Evolutionary conservation across 2,888 invertebrate genomes (phyloP).

Genomic region (Leucania comma): DNA sequence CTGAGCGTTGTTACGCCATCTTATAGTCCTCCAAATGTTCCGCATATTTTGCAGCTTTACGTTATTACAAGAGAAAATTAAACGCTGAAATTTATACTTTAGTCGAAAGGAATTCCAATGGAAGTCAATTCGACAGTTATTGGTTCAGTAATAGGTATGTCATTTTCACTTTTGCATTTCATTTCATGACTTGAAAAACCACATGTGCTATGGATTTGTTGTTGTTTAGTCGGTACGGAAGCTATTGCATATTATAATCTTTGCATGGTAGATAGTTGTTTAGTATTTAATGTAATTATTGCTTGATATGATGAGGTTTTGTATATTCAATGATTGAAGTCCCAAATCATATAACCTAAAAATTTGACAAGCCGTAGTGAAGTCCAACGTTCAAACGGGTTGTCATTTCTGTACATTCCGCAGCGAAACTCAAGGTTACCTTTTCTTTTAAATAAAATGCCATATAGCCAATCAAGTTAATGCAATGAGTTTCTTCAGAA

Average conservation of each 20-base stretch:
- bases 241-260: slow-evolving; percentile 79
- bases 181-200: slow-evolving; percentile 86
- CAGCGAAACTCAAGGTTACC: slow-evolving; percentile 79
- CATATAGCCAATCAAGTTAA: slow-evolving; percentile 35
- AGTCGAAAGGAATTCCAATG: slow-evolving; percentile 79
- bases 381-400: slow-evolving; percentile 86
- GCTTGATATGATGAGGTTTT: slow-evolving; percentile 66
- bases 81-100: slow-evolving; percentile 83
- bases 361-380: slow-evolving; percentile 82
- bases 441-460: slow-evolving; percentile 59
- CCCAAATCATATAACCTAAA: slow-evolving; percentile 83
- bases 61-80: slow-evolving; percentile 79
- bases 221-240: slow-evolving; percentile 82
- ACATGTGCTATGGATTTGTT: slow-evolving; percentile 89
- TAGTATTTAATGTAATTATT: slow-evolving; percentile 68
- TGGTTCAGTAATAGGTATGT: slow-evolving; percentile 83
- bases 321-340: slow-evolving; percentile 67
- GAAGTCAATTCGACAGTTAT: slow-evolving; percentile 80
- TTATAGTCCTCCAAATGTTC: slow-evolving; percentile 88
- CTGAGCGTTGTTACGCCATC: slow-evolving; percentile 91
- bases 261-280: slow-evolving; percentile 77
- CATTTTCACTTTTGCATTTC: slow-evolving; percentile 86
- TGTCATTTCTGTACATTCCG: slow-evolving; percentile 79
- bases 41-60: slow-evolving; percentile 87
- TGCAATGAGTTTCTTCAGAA: slow-evolving; percentile 50